Evolutionary conservation across 2,797 vertebrate genomes (phyloP), one percentile per base, ranked within the genome.

Genomic region (Cottoperca gobio): DNA sequence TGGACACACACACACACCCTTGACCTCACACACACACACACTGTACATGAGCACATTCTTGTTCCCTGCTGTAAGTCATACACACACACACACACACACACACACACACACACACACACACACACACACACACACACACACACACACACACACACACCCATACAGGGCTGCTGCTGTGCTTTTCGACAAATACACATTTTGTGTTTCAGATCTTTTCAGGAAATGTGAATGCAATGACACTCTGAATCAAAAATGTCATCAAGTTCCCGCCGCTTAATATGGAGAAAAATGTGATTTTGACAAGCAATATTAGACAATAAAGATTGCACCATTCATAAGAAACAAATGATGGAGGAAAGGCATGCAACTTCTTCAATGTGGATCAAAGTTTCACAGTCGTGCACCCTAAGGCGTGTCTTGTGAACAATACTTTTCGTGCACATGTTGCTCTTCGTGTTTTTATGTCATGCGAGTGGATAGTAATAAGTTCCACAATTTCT

Each of bases 281-380:
- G 64, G 86, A 75, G 68, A 78, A 74, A 79, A 85, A 83, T 70
- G 55, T 11, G 48, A 16, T 79, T 84, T 76, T 83, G 70, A 88
- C 39, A 73, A 81, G 76, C 73, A 76, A 78, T 82, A 82, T 80
- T 72, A 84, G 49, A 86, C 66, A 79, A 73, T 76, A 79, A 83
- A 69, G 67, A 64, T 73, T 39, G 53, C 26, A 46, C 28, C n/a
- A 70, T 58, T 86, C 73, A 76, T 7, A 62, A 70, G 59, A 67
- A 76, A 69, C 42, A 69, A 88, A 73, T 78, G 72, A 80, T 48
- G 64, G 78, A 50, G 58, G 76, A 42, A 74, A 40, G 66, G 65
- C 17, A 70, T 55, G 61, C 62, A 70, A 81, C 72, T 72, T 73
- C 59, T 69, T 70, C 37, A 71, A 78, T 78, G 48, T 28, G 67